A percentile compares a stretch with the other conserved stretches of the same genome.
phyloP scores from a whole-genome alignment of 2,888 invertebrate species.

The Boloria selene region DNA sequence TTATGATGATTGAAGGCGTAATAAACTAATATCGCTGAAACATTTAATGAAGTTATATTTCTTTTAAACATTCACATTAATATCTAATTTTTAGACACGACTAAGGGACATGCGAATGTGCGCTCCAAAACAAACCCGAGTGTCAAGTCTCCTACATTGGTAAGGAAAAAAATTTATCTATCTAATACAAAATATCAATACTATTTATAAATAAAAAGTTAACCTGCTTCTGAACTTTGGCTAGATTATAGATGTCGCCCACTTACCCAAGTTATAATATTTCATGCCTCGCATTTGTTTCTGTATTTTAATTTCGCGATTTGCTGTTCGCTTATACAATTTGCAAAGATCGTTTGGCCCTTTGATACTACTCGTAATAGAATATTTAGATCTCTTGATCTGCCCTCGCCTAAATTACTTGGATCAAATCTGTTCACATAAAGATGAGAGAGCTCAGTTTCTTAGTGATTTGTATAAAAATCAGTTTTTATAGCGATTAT shows the following conservation, averaged over 20 bases:
- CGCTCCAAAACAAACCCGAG: slow-evolving; percentile 28
- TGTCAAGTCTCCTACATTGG: slow-evolving; percentile 22
- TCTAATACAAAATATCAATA: slow-evolving; percentile 61
- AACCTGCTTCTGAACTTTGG: slow-evolving; percentile 57
- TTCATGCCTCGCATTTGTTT: not conserved
- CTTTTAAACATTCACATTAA: slow-evolving; percentile 15
- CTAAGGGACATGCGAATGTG: slow-evolving; percentile 33
- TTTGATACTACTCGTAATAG: not conserved
- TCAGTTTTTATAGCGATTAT: too few relatives aligned
- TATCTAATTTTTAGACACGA: slow-evolving; percentile 34
- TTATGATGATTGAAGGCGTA: not conserved
- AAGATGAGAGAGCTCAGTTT: too few relatives aligned
- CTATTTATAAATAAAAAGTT: slow-evolving; percentile 51
- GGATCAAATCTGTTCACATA: too few relatives aligned
- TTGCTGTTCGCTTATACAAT: not conserved
- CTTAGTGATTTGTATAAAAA: too few relatives aligned
- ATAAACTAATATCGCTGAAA: slow-evolving; percentile 12
- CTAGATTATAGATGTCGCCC: slow-evolving; percentile 52
- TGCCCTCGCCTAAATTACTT: too few relatives aligned
- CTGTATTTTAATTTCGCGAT: not conserved
- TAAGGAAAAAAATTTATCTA: slow-evolving; percentile 54
- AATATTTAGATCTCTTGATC: too few relatives aligned
- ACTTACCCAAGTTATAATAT: slow-evolving; percentile 30
- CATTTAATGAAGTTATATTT: slow-evolving; percentile 8
- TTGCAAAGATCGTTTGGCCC: slow-evolving; percentile 10